These are phyloP conservation scores for Parochlus steinenii DNA, from an alignment of 2,888 invertebrate species.

Conservation along the genomic window DNA sequence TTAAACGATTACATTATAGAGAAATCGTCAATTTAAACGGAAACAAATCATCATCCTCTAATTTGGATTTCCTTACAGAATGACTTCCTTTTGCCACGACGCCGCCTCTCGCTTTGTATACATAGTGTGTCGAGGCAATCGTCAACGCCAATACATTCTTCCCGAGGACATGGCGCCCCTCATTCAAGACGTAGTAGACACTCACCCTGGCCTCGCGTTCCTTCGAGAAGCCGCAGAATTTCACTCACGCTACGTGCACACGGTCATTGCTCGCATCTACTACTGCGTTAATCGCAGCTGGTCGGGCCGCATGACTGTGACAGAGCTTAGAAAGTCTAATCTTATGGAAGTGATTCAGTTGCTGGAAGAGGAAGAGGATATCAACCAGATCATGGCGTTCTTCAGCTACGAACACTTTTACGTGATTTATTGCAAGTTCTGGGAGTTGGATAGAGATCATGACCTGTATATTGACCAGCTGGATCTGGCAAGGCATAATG, in stretches of 20 bases:
- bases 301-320: conserved; percentile 79
- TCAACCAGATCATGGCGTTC: conserved; percentile 80
- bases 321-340: conserved; percentile 83
- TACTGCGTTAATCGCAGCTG: conserved; percentile 95
- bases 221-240: conserved; percentile 96
- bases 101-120: conserved; percentile 76
- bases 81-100: conserved; percentile 71
- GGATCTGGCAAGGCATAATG: conserved; percentile 87
- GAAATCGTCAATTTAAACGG: not conserved
- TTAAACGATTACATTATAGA: not conserved
- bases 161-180: conserved; percentile 89
- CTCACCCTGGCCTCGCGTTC: conserved; percentile 93
- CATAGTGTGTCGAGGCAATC: conserved; percentile 57
- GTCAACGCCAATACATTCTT: conserved; percentile 35
- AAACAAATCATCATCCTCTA: not conserved
- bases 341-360: conserved; percentile 61
- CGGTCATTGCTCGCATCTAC: conserved; percentile 95
- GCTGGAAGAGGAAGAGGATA: conserved; percentile 91
- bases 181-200: conserved; percentile 95
- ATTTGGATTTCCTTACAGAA: conserved; percentile 34
- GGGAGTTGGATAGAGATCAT: conserved; percentile 98
- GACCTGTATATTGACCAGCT: conserved; percentile 89
- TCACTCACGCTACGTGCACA: conserved; percentile 96
- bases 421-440: conserved; percentile 99
- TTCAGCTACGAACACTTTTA: conserved; percentile 99